Evolutionary conservation across 35 echinoderm and acorn worm genomes (phyloP).

Genomic region (Lytechinus pictus): DNA sequence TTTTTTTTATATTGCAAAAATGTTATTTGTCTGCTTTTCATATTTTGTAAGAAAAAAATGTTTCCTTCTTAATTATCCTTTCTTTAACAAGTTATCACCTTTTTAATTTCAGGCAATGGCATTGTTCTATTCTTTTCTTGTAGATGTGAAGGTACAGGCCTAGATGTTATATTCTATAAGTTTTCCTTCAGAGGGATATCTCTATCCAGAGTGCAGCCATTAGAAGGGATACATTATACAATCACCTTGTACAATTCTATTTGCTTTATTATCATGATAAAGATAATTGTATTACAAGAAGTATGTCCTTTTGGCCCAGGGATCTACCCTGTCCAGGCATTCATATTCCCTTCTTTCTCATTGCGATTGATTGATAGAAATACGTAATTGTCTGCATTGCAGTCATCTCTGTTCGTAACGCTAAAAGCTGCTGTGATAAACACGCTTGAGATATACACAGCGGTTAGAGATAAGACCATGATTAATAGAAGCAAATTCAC

Average conservation of each 20-base stretch:
- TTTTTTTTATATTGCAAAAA: too few species aligned
- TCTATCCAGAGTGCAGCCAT: too few species aligned
- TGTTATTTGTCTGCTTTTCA: too few species aligned
- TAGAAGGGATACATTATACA: too few species aligned
- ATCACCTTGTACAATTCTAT: too few species aligned
- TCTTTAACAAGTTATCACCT: too few species aligned
- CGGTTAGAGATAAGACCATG: conserved; percentile 1
- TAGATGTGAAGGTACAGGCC: neutral
- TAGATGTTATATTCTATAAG: too few species aligned
- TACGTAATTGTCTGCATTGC: neutral
- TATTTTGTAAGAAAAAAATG: too few species aligned
- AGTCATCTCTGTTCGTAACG: neutral
- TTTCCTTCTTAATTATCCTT: too few species aligned
- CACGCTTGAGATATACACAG: neutral
- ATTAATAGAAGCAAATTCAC: neutral
- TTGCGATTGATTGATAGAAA: neutral
- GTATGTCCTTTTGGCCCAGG: neutral
- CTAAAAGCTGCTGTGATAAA: neutral
- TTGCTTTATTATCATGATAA: neutral
- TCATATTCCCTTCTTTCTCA: neutral
- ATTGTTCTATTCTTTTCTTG: neutral
- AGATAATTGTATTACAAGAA: neutral
- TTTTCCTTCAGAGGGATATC: too few species aligned
- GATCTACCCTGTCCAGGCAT: neutral
- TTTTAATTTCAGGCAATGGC: too few species aligned